These are phyloP conservation scores for Lordiphosa collinella DNA, from an alignment of 1,140 invertebrate species.

Conservation along the genomic window DNA sequence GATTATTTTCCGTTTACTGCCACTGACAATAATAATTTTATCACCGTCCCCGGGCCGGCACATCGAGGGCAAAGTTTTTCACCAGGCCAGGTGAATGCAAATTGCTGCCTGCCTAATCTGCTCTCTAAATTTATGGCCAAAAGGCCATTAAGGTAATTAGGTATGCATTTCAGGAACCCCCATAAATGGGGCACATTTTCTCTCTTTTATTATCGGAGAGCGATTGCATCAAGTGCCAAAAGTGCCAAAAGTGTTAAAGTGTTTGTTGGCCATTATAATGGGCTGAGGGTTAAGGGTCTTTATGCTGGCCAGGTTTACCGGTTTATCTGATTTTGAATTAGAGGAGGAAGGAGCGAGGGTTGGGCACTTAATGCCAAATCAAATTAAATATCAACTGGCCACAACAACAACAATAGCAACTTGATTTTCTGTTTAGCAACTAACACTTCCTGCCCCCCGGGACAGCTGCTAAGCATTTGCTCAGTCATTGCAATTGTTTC, in stretches of 20 bases:
- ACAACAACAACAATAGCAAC: constrained; percentile 5
- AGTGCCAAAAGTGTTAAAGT: not conserved
- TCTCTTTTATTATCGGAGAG: not conserved
- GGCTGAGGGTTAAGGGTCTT: too few relatives aligned
- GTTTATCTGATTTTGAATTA: too few relatives aligned
- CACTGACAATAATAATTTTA: constrained; percentile 34
- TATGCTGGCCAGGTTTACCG: too few relatives aligned
- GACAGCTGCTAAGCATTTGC: constrained; percentile 55
- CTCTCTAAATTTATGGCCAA: constrained; percentile 36
- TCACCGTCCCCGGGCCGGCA: too few relatives aligned
- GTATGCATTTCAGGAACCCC: constrained; percentile 35
- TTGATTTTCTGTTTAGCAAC: constrained; percentile 8
- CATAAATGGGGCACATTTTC: not conserved
- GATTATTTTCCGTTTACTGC: constrained; percentile 45
- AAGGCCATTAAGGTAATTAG: constrained; percentile 55
- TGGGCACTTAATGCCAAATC: not conserved
- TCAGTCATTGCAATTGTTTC: constrained; percentile 58
- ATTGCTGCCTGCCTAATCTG: constrained; percentile 28
- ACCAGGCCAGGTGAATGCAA: constrained; percentile 3
- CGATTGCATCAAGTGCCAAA: constrained; percentile 7
- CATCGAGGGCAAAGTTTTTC: not conserved
- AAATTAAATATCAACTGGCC: constrained; percentile 8
- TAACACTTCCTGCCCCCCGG: constrained; percentile 16
- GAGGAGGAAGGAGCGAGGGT: not conserved
- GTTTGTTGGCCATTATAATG: too few relatives aligned